Conservation (phyloP, 2,888 invertebrate genomes). For the Bombyx huttoni region DNA sequence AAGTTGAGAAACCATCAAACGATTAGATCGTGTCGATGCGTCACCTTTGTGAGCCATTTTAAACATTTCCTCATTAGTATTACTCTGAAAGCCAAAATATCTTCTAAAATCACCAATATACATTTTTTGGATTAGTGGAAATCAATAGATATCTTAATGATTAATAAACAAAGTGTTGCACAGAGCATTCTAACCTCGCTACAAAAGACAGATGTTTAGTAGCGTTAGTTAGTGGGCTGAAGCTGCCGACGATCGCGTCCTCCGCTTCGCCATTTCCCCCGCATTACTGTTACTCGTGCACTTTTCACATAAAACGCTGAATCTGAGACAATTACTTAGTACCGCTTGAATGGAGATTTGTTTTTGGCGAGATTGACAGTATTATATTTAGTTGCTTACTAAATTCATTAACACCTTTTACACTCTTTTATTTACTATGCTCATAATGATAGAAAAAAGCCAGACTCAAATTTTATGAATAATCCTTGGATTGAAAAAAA, state of each 20-base stretch:
- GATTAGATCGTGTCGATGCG: conserved; percentile 69
- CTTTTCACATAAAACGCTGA: conserved; percentile 1
- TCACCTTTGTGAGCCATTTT: conserved; percentile 71
- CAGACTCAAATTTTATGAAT: too few relatives aligned
- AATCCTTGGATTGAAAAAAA: too few relatives aligned
- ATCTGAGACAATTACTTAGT: not conserved
- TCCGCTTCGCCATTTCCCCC: conserved; percentile 13
- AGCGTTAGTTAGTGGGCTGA: conserved; percentile 14
- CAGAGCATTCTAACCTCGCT: conserved; percentile 41
- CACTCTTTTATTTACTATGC: too few relatives aligned
- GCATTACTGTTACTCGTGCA: not conserved
- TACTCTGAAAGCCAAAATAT: conserved; percentile 9
- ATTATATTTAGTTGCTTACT: too few relatives aligned
- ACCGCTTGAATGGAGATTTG: too few relatives aligned
- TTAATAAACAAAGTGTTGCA: not conserved
- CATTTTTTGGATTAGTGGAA: too few relatives aligned
- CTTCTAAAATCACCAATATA: too few relatives aligned
- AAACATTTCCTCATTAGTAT: conserved; percentile 39
- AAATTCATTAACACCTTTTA: too few relatives aligned
- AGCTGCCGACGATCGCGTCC: conserved; percentile 15
- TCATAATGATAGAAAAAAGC: too few relatives aligned
- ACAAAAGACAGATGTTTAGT: conserved; percentile 10
- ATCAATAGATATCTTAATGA: too few relatives aligned
- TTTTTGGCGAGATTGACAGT: too few relatives aligned
- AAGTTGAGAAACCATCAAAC: conserved; percentile 47